Conservation (phyloP, 2,113 vertebrate genomes). For the Scomber colias region DNA sequence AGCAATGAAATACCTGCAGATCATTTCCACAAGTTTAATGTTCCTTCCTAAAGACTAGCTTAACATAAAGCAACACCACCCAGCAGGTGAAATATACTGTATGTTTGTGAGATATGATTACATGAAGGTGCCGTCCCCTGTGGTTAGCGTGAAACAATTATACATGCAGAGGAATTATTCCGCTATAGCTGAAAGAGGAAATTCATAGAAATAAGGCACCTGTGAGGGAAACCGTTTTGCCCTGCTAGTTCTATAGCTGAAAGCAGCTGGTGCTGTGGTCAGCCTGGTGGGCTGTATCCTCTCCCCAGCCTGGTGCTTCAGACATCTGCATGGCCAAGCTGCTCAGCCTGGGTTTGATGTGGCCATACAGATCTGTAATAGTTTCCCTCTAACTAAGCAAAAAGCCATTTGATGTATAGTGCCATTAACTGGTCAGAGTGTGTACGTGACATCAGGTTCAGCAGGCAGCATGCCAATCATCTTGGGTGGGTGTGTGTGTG, state of each 20-base stretch:
- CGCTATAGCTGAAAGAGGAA: constrained; percentile 66
- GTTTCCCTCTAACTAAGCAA: constrained; percentile 56
- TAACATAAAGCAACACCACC: constrained; percentile 42
- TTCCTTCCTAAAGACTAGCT: constrained; percentile 65
- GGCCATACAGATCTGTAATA: constrained; percentile 64
- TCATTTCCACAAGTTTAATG: constrained; percentile 74
- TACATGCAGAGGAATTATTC: constrained; percentile 24
- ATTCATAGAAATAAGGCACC: constrained; percentile 63
- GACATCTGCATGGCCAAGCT: constrained; percentile 72
- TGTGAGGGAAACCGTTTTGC: constrained; percentile 60
- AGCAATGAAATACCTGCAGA: constrained; percentile 77
- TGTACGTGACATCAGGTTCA: constrained; percentile 56
- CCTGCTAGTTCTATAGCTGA: constrained; percentile 58
- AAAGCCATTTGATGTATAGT: constrained; percentile 51
- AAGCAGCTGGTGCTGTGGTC: constrained; percentile 81
- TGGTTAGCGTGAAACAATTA: constrained; percentile 22
- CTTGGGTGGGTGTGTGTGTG: constrained; percentile 28
- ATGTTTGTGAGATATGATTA: constrained; percentile 16
- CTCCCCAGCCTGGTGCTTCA: constrained; percentile 51
- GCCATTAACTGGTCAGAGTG: constrained; percentile 44
- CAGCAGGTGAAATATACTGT: constrained; percentile 25
- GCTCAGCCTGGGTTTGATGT: constrained; percentile 68
- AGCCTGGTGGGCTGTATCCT: constrained; percentile 70
- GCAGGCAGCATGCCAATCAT: constrained; percentile 51
- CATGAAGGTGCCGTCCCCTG: not conserved